A percentile compares a stretch with the other conserved stretches of the same genome.
phyloP scores from a whole-genome alignment of 2,113 vertebrate species.

The Gymnorhina tibicen region DNA sequence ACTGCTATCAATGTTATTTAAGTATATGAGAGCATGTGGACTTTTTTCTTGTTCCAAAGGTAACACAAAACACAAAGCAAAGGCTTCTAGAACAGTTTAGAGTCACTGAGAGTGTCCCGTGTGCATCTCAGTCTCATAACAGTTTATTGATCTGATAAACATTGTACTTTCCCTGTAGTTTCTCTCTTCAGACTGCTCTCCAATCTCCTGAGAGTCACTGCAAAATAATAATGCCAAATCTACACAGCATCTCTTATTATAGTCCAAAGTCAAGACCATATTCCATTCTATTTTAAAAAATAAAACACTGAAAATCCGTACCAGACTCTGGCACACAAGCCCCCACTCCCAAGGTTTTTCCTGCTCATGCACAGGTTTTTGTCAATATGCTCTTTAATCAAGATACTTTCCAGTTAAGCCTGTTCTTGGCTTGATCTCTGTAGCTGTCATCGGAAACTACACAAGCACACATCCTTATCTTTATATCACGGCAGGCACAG shows the following conservation, averaged over 20 bases:
- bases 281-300: not conserved
- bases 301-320: not conserved
- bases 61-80: not conserved
- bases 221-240: not conserved
- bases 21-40: not conserved
- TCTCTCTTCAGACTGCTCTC: not conserved
- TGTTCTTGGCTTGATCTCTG: not conserved
- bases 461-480: not conserved
- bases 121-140: not conserved
- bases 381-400: not conserved
- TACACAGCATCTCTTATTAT: not conserved
- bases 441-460: not conserved
- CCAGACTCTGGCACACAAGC: not conserved
- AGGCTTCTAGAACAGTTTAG: not conserved
- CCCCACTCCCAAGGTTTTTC: not conserved
- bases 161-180: not conserved
- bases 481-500: not conserved
- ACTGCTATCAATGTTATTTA: not conserved
- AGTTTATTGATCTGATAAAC: not conserved
- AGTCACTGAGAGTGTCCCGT: not conserved
- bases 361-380: not conserved
- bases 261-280: not conserved
- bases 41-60: not conserved
- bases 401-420: not conserved
- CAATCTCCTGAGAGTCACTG: not conserved